phyloP scores from a whole-genome alignment of 2,113 vertebrate genomes.

The Ptyas mucosa region DNA sequence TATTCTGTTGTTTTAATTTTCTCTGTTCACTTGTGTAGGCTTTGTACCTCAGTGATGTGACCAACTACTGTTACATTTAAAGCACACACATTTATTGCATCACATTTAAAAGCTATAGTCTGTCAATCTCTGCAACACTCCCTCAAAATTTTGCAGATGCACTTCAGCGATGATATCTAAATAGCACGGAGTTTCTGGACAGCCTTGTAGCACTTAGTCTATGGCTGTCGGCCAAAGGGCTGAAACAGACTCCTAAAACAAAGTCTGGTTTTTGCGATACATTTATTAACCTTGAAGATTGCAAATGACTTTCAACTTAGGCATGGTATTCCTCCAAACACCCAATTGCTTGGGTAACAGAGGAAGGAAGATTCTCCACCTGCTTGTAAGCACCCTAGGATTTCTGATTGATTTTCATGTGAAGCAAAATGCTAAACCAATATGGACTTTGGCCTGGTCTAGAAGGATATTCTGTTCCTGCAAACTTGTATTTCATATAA shows the following conservation, averaged over 20 bases:
- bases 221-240: neutral
- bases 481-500: neutral
- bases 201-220: neutral
- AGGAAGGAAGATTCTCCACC: neutral
- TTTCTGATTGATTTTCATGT: neutral
- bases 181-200: neutral
- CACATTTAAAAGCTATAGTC: neutral
- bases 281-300: neutral
- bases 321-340: neutral
- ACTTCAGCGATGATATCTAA: neutral
- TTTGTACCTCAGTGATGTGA: neutral
- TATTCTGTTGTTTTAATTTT: neutral
- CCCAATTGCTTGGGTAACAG: neutral
- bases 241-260: neutral
- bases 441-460: neutral
- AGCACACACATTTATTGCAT: neutral
- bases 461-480: neutral
- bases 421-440: neutral
- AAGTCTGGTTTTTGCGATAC: neutral
- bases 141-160: neutral
- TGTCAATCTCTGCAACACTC: neutral
- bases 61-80: neutral
- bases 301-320: neutral
- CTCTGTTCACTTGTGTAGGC: neutral
- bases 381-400: neutral